These are phyloP conservation scores for Coecobrya sp. DNA, from an alignment of 2,888 invertebrate genomes.

Conservation along the genomic window DNA sequence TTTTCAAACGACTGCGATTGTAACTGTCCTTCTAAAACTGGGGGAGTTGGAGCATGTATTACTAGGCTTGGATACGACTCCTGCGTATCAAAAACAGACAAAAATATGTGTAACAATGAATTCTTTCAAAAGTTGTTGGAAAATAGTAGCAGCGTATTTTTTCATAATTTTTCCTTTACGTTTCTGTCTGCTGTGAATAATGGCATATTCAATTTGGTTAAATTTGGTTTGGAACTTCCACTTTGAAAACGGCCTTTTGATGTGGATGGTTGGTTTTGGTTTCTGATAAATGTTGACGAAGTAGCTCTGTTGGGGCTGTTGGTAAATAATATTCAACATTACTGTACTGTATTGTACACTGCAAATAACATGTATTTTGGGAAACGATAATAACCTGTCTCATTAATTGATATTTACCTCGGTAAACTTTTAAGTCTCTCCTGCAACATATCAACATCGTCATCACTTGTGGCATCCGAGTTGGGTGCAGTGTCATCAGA, in stretches of 20 bases:
- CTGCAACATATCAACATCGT: too few relatives aligned
- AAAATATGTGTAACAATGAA: neutral
- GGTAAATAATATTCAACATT: too few relatives aligned
- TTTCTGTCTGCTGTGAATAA: neutral
- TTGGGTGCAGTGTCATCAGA: conserved; percentile 31
- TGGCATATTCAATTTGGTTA: neutral
- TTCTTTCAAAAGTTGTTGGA: too few relatives aligned
- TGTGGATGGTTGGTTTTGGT: neutral
- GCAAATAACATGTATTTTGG: too few relatives aligned
- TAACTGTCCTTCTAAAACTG: neutral
- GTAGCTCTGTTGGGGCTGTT: neutral
- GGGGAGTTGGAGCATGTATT: conserved; percentile 34
- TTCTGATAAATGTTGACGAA: neutral
- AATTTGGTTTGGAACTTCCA: neutral
- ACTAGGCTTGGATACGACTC: neutral
- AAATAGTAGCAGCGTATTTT: too few relatives aligned
- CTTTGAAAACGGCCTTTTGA: neutral
- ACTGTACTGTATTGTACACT: too few relatives aligned
- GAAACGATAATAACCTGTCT: neutral
- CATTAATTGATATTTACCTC: conserved; percentile 29
- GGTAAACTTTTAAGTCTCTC: conserved; percentile 40
- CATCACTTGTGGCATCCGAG: conserved; percentile 37
- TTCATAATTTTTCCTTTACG: neutral
- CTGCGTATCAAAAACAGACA: neutral
- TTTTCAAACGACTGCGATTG: neutral